Evolutionary conservation across 2,888 invertebrate species (phyloP).

Genomic region (Scaptodrosophila latifasciaeformis): DNA sequence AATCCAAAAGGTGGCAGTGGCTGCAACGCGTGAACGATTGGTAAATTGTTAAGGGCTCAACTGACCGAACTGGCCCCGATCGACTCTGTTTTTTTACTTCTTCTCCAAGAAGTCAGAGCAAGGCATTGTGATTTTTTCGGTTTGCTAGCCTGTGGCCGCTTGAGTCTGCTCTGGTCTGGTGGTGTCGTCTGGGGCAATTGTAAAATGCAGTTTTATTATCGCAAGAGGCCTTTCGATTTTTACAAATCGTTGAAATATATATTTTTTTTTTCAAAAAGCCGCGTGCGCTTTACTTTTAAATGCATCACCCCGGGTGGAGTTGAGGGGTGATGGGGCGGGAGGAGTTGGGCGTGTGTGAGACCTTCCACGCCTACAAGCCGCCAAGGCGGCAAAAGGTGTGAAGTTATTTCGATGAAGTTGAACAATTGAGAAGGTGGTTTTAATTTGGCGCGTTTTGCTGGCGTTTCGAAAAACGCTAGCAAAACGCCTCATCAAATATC

Average conservation of each 20-base stretch:
- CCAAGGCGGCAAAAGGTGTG: constrained; percentile 63
- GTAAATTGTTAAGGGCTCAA: constrained; percentile 50
- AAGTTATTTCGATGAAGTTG: constrained; percentile 70
- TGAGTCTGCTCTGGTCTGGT: neutral
- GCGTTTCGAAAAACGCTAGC: constrained; percentile 29
- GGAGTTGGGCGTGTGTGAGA: constrained; percentile 22
- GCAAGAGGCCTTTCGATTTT: constrained; percentile 18
- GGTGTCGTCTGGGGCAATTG: constrained; percentile 45
- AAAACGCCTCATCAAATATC: neutral
- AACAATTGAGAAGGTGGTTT: too few relatives aligned
- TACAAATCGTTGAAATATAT: constrained; percentile 67
- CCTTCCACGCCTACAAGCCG: constrained; percentile 43
- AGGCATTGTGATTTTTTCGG: too few relatives aligned
- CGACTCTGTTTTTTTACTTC: too few relatives aligned
- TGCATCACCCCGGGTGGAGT: constrained; percentile 34
- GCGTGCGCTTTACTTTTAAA: constrained; percentile 58
- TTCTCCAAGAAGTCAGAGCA: too few relatives aligned
- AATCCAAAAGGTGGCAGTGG: constrained; percentile 25
- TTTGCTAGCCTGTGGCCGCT: too few relatives aligned
- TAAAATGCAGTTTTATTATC: constrained; percentile 36
- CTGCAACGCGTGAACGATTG: constrained; percentile 68
- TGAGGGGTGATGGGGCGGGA: constrained; percentile 5
- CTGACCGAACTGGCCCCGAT: neutral
- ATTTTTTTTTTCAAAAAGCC: constrained; percentile 57
- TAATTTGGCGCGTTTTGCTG: constrained; percentile 14